Base-by-base conservation (phyloP, 2,113 vertebrate genomes). In the Pluvialis apricaria region DNA sequence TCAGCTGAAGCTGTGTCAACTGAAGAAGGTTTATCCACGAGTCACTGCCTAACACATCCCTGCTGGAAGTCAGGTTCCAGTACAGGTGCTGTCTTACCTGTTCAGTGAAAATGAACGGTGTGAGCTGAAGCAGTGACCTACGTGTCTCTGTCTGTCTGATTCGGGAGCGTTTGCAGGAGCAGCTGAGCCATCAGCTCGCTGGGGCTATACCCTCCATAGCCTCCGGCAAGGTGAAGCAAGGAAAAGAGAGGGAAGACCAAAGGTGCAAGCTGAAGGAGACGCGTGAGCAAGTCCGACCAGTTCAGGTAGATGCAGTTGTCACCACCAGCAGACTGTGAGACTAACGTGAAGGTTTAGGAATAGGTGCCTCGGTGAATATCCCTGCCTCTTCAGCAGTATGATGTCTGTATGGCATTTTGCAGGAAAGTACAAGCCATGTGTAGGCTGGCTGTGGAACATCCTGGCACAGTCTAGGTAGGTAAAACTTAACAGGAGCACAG, bases 101-200 rank as follows among this genome's bases (percentile, higher is more conserved):
- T 13, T 94, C 61, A 22, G 25, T 66, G 84, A 54, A 78, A 82
- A 91, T 51, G 32, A 91, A 25, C 13, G 21, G 51, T 21, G 36
- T 40, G 77, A 92, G 64, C 83, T 62, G 58, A 34, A 65, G 66
- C 64, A 58, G 64, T 22, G 60, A 49, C 55, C 61, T 49, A 70
- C 1, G 2, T 0, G 0, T 29, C 36, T 93, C 60, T 36, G 21
- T 44, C 1, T 0, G 52, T 83, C 38, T 11, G 38, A 71, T 84
- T 60, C 4, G 1, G 31, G 36, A 84, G 8, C 0, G 0, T 70
- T 78, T 80, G 25, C 31, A 81, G 72, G 36, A 86, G 70, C 52
- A 88, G 36, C 65, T 66, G 60, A 77, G 40, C 54, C 69, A 86
- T 68, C 31, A 78, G 69, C 77, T 66, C 3, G 0, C 44, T 45